These are phyloP conservation scores for Xenopus laevis DNA, from an alignment of 2,113 vertebrate genomes.

Conservation along the genomic window DNA sequence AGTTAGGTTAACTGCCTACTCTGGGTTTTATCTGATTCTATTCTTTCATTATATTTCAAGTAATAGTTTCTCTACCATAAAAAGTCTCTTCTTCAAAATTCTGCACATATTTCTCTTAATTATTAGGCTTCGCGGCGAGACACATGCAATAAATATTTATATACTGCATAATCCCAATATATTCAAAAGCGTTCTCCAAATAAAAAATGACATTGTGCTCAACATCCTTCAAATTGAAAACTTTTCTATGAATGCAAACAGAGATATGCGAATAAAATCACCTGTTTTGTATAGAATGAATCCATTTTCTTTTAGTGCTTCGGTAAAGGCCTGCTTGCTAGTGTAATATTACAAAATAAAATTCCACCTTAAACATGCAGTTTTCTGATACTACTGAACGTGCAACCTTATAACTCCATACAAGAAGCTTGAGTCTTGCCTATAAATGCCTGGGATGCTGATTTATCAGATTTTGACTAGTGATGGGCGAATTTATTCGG, in stretches of 20 bases:
- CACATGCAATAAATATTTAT: constrained; percentile 21
- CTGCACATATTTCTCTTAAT: constrained; percentile 17
- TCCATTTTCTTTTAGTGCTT: not conserved
- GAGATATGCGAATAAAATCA: not conserved
- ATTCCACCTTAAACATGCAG: too few species aligned
- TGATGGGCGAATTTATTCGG: too few species aligned
- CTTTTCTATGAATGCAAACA: not conserved
- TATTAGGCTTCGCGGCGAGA: not conserved
- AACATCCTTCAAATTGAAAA: not conserved
- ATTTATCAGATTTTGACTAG: too few species aligned
- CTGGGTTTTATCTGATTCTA: constrained; percentile 24
- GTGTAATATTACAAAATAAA: too few species aligned
- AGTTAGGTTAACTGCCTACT: constrained; percentile 18
- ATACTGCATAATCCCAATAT: constrained; percentile 3
- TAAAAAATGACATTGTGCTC: not conserved
- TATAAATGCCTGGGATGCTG: too few species aligned
- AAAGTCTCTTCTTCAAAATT: not conserved
- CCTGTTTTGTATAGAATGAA: not conserved
- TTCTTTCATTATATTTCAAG: not conserved
- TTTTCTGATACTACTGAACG: too few species aligned
- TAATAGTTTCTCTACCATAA: constrained; percentile 10
- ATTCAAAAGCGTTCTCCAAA: not conserved
- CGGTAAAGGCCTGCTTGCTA: not conserved
- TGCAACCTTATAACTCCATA: too few species aligned
- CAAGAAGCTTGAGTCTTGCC: too few species aligned